Base-by-base conservation (phyloP, 1,140 invertebrate species). In the Anoplolepis gracilipes region DNA sequence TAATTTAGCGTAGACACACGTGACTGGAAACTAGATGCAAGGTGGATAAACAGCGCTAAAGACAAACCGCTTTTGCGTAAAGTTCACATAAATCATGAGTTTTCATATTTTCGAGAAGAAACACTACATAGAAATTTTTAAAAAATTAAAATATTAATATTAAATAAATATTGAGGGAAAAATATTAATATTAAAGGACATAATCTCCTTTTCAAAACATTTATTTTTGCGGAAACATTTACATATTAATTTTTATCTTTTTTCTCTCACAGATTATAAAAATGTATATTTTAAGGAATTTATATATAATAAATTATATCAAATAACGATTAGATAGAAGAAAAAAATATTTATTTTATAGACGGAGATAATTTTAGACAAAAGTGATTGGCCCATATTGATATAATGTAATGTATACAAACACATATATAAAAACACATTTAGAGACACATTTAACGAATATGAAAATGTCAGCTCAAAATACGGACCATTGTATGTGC, bases 1-100 rank as follows among this genome's bases (percentile, higher is more conserved):
- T 84, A 84, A 84, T 84, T 84, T 65, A 77, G 22, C 59, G 46
- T 64, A 76, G 72, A 62, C 42, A 55, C 30, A 42, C 36, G 19
- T 49, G 69, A 39, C 59, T 42, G 42, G 30, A 16, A 25, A 62
- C 46, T 76, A 81, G 65, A 61, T 30, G 78, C 67, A 59, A 73
- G 53, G 7, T 11, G n/a, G 76, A 76, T 84, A 75, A 61, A 61
- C 55, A 49, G 19, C 28, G 53, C 25, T 19, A n/a, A 57, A 59
- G 65, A 81, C 53, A 30, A 33, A 16, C 75, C 19, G 10, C 10
- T 30, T 65, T 25, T 82, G 28, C 67, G 25, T 42, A n/a, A 59
- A 42, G 22, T 59, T 7, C 19, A 25, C 36, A 6, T 70, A 70
- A 70, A 82, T 72, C 22, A 30, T 33, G 28, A 1, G 22, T 2